Conservation (phyloP, 2,113 vertebrate species). For the Callipepla californica region DNA sequence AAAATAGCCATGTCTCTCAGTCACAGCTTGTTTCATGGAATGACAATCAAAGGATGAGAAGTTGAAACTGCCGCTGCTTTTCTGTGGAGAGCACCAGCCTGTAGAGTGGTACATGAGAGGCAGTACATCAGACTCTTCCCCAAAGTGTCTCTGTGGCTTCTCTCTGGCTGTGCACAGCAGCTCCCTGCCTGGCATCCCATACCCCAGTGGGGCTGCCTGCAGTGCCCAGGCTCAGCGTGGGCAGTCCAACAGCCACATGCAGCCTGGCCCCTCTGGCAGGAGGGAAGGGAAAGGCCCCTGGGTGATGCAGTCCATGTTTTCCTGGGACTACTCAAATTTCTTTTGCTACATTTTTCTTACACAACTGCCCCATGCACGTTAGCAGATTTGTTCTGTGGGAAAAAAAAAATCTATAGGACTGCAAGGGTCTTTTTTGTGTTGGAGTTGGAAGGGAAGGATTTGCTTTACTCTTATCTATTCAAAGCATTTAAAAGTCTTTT, state of each 20-base stretch:
- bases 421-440: not conserved
- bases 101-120: not conserved
- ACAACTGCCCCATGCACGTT: not conserved
- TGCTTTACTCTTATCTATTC: not conserved
- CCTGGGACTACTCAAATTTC: not conserved
- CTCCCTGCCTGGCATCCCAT: not conserved
- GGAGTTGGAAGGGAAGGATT: not conserved
- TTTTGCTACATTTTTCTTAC: not conserved
- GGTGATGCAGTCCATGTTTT: not conserved
- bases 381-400: not conserved
- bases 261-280: not conserved
- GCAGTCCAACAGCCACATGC: rapidly evolving
- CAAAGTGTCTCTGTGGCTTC: not conserved
- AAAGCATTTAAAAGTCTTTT: not conserved
- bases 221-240: rapidly evolving
- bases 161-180: not conserved
- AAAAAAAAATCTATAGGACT: not conserved
- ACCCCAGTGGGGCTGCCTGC: rapidly evolving
- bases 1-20: not conserved
- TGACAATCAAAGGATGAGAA: not conserved
- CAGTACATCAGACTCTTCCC: not conserved
- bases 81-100: not conserved
- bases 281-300: not conserved
- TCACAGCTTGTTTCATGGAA: not conserved
- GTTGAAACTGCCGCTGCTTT: not conserved